A percentile compares a stretch with the other conserved stretches of the same genome.
Conservation (phyloP, 1,140 invertebrate genomes). For the Drosophila pallidifrons region DNA sequence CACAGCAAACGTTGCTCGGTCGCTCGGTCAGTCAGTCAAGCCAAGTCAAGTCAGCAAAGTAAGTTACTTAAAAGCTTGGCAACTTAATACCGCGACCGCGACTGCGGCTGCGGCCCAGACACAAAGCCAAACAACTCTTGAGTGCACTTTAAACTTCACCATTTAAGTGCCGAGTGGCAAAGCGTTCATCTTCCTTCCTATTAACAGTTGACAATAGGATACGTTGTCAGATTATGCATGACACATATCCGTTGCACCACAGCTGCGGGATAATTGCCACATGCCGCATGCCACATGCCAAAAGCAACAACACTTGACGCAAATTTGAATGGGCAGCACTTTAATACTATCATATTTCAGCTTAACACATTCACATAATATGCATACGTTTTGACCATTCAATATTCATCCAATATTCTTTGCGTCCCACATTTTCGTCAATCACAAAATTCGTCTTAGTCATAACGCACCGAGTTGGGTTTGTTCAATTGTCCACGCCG, state of each 20-base stretch:
- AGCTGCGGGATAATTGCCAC: background rate
- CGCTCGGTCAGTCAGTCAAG: constrained; percentile 42
- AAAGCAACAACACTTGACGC: background rate
- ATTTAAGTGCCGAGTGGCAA: constrained; percentile 27
- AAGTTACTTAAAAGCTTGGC: constrained; percentile 75
- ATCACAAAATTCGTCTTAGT: constrained; percentile 1
- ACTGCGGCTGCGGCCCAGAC: constrained; percentile 33
- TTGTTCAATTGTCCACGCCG: constrained; percentile 26
- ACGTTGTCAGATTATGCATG: constrained; percentile 22
- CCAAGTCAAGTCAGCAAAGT: constrained; percentile 35
- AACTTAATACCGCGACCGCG: constrained; percentile 42
- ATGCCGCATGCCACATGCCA: background rate
- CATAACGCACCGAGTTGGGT: constrained; percentile 24
- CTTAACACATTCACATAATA: background rate
- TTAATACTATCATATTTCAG: background rate
- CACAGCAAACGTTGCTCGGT: constrained; percentile 15
- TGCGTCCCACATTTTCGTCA: background rate
- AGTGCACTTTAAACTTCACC: constrained; percentile 59
- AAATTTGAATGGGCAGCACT: constrained; percentile 4
- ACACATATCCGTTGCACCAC: constrained; percentile 6
- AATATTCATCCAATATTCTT: background rate
- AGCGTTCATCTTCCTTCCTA: constrained; percentile 31
- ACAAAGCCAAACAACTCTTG: constrained; percentile 63
- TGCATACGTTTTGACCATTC: background rate
- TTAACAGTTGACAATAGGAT: constrained; percentile 1